Percentiles rank a stretch among this genome's conserved stretches.
Evolutionary conservation across 2,888 invertebrate genomes (phyloP).

Genomic region (Tipula confusa): DNA sequence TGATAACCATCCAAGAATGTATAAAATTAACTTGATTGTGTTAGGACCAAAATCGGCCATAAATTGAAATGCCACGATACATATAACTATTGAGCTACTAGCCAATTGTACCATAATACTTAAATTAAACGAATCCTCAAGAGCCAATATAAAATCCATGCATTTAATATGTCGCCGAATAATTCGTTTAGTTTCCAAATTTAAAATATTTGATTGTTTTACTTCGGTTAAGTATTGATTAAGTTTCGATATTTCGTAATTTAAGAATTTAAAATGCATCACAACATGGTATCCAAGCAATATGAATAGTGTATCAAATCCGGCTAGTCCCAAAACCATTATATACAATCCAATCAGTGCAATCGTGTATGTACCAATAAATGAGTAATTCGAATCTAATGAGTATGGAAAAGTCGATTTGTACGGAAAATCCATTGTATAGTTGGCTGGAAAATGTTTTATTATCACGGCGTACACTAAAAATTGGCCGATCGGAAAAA

Average conservation of each 20-base stretch:
- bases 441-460: background rate
- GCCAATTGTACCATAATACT: background rate
- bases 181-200: background rate
- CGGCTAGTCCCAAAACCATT: background rate
- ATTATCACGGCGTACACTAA: background rate
- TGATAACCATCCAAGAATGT: background rate
- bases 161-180: background rate
- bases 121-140: slow-evolving; percentile 13
- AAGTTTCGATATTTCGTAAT: background rate
- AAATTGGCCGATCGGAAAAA: background rate
- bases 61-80: slow-evolving; percentile 29
- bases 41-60: background rate
- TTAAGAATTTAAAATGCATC: slow-evolving; percentile 27
- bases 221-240: background rate
- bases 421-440: background rate
- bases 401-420: background rate
- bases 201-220: background rate
- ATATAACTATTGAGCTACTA: background rate
- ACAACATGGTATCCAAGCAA: background rate
- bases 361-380: background rate
- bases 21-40: background rate
- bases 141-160: background rate
- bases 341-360: background rate
- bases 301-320: slow-evolving; percentile 27
- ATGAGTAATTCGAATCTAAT: background rate